Conservation (phyloP, 1,140 invertebrate species). For the Temnothorax longispinosus region DNA sequence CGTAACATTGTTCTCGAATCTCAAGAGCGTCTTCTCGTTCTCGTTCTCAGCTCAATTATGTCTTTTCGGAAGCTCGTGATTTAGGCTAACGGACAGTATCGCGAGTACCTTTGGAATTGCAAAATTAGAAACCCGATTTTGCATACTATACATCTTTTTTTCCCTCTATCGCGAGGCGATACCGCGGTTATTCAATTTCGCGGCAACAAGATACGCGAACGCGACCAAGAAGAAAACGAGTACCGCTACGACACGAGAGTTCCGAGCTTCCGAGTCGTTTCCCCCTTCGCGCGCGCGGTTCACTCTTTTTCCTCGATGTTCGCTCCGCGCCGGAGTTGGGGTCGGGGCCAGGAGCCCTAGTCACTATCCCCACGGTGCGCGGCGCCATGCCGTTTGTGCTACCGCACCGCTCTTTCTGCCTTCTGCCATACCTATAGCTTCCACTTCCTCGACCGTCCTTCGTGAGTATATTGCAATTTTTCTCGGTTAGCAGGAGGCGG, state of each 20-base stretch:
- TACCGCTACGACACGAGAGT: slow-evolving; percentile 69
- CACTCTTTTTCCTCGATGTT: background rate
- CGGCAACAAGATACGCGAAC: slow-evolving; percentile 69
- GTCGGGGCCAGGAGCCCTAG: no score
- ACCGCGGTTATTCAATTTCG: slow-evolving; percentile 72
- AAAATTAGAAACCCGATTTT: slow-evolving; percentile 17
- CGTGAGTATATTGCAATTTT: slow-evolving; percentile 68
- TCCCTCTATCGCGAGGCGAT: background rate
- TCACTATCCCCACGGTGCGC: background rate
- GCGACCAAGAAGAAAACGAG: slow-evolving; percentile 69
- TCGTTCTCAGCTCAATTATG: slow-evolving; percentile 7
- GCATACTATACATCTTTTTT: background rate
- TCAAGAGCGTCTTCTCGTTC: no score
- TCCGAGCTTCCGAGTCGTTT: slow-evolving; percentile 65
- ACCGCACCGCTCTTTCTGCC: slow-evolving; percentile 1
- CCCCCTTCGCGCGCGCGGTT: slow-evolving; percentile 61
- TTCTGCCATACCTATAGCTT: slow-evolving; percentile 43
- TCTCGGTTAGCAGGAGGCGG: slow-evolving; percentile 62
- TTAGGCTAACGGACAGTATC: background rate
- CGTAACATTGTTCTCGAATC: no score
- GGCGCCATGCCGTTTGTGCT: slow-evolving; percentile 1
- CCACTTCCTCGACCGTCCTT: slow-evolving; percentile 67
- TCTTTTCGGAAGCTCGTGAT: background rate
- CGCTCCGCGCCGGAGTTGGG: no score
- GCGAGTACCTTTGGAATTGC: background rate